Conservation (phyloP, 2,113 vertebrate species). For the Clarias macrocephalus region DNA sequence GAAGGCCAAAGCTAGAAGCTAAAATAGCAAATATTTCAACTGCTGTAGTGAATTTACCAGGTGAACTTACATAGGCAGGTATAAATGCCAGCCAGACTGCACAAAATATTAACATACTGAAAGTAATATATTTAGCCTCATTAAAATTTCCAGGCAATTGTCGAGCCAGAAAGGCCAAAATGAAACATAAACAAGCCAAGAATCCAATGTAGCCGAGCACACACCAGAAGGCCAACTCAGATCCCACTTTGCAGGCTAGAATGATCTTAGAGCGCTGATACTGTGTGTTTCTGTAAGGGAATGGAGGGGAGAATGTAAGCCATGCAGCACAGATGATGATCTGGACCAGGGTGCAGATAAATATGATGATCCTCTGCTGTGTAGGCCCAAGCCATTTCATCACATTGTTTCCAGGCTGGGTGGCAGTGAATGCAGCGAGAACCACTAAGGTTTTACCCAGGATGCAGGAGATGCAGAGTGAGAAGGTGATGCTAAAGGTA, state of each 20-base stretch:
- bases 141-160: slow-evolving; percentile 76
- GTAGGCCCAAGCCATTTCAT: slow-evolving; percentile 68
- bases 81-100: slow-evolving; percentile 75
- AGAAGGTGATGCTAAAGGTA: slow-evolving; percentile 69
- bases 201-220: slow-evolving; percentile 68
- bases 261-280: slow-evolving; percentile 63
- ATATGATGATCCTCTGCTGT: slow-evolving; percentile 66
- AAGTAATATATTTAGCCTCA: slow-evolving; percentile 76
- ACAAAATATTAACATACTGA: slow-evolving; percentile 78
- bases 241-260: slow-evolving; percentile 65
- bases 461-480: slow-evolving; percentile 69
- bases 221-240: slow-evolving; percentile 64
- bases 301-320: slow-evolving; percentile 62
- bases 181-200: slow-evolving; percentile 60
- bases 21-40: slow-evolving; percentile 74
- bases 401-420: slow-evolving; percentile 64
- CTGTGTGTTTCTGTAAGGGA: slow-evolving; percentile 57
- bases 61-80: slow-evolving; percentile 75
- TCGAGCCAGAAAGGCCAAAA: slow-evolving; percentile 61
- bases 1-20: slow-evolving; percentile 70
- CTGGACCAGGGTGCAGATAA: slow-evolving; percentile 61
- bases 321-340: slow-evolving; percentile 65
- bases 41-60: slow-evolving; percentile 74
- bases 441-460: slow-evolving; percentile 72
- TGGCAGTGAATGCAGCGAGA: slow-evolving; percentile 65